Evolutionary conservation across 2,113 vertebrate species (phyloP), one percentile per base, ranked within the genome.

Genomic region (Alethe diademata): DNA sequence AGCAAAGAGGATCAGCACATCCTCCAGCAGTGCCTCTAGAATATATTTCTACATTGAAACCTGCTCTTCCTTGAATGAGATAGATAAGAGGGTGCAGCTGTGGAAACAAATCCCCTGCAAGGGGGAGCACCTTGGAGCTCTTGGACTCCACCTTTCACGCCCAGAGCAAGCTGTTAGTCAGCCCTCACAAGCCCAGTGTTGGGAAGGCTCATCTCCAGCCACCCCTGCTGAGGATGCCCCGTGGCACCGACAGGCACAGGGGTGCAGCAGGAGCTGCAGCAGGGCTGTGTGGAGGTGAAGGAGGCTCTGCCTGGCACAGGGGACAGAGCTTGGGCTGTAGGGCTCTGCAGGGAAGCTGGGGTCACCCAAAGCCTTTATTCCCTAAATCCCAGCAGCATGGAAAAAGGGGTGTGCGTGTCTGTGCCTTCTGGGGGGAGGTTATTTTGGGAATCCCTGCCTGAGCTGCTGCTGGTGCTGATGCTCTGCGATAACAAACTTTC

Each of bases 401-500:
- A n/a, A 89, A 62, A 53, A 70, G 79, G 47, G 47, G 29, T 22
- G 62, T 57, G 35, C 12, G 1, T 62, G 54, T n/a, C 78, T 38
- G 5, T 56, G 54, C 33, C 10, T 75, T 73, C 50, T 19, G 73
- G 82, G 79, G 92, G 29, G 47, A 60, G 60, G 76, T 36, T 95
- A 69, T 96, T 93, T 91, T 79, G 86, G 91, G 81, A 81, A 78
- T 64, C 78, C 71, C 78, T 0, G 53, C 81, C 88, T 70, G 93
- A 90, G 88, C 91, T 91, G 79, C 88, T 81, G 92, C 75, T 70
- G 18, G 75, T 50, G 71, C 88, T 73, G 93, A 94, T 95, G 96
- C 80, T 89, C 87, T 96, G 60, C 2, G 82, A 95, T 96, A 96
- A 96, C 86, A 96, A n/a, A 82, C 81, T 88, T 87, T 92, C 89